Evolutionary conservation across 2,888 invertebrate genomes (phyloP), one percentile per base, ranked within the genome.

Genomic region (Plagiodera versicolora): DNA sequence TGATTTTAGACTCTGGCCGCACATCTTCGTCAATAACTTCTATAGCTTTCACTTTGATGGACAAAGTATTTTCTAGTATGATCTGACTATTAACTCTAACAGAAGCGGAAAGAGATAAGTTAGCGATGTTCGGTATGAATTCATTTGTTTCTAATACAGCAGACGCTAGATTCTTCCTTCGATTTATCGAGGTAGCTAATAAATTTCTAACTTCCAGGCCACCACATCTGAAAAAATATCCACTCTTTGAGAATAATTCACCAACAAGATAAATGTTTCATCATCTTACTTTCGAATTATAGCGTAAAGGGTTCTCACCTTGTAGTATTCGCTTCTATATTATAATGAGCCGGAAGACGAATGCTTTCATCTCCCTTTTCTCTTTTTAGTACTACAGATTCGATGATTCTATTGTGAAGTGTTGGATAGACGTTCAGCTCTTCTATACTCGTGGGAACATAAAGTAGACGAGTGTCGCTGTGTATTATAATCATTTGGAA

Each of bases 201-300:
- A 94, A 81, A 1, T 92, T 93, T 59, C 87, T 84, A 4, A 94
- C 81, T 80, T 92, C 90, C 0, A 94, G 88, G 58, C 91, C 92
- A 51, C 92, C 92, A 57, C 88, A 85, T 64, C 87, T 84, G 63
- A 20, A 70, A 64, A 30, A 48, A 24, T 10, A 51, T n/a, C n/a
- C n/a, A n/a, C n/a, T n/a, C n/a, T n/a, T n/a, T n/a, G n/a, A n/a
- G n/a, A n/a, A n/a, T n/a, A n/a, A n/a, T n/a, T n/a, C n/a, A n/a
- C n/a, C n/a, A n/a, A n/a, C n/a, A n/a, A n/a, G n/a, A n/a, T n/a
- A n/a, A n/a, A n/a, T n/a, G n/a, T n/a, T n/a, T n/a, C n/a, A n/a
- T n/a, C n/a, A n/a, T n/a, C n/a, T n/a, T n/a, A n/a, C n/a, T n/a
- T n/a, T n/a, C n/a, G n/a, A n/a, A n/a, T n/a, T n/a, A n/a, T n/a